phyloP scores from a whole-genome alignment of 2,888 invertebrate genomes.

The Conops quadrifasciatus region DNA sequence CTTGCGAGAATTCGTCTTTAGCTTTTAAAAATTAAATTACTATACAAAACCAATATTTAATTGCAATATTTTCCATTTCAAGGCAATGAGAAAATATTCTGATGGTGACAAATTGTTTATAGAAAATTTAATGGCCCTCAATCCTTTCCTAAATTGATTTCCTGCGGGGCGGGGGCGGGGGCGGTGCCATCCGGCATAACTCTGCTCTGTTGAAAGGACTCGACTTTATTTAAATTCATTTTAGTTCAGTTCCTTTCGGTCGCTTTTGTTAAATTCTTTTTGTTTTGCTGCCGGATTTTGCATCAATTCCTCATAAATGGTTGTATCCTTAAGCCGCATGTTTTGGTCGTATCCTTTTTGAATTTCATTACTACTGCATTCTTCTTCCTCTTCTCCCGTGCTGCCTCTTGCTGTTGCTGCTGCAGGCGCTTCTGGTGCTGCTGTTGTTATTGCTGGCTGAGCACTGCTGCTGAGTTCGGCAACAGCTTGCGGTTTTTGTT shows the following conservation, averaged over 20 bases:
- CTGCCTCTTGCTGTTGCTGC: not conserved
- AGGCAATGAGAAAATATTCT: too few relatives aligned
- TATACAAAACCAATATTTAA: too few relatives aligned
- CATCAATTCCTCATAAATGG: constrained; percentile 27
- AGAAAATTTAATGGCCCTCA: too few relatives aligned
- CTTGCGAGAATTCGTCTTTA: too few relatives aligned
- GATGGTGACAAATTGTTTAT: too few relatives aligned
- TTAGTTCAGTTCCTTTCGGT: not conserved
- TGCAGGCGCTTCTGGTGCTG: not conserved
- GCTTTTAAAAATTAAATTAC: too few relatives aligned
- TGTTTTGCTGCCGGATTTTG: constrained; percentile 16
- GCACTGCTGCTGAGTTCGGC: constrained; percentile 20
- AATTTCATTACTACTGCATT: constrained; percentile 20
- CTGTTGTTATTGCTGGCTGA: not conserved
- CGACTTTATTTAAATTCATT: not conserved
- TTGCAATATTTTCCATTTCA: too few relatives aligned
- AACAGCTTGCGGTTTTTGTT: constrained; percentile 23
- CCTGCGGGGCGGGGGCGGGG: too few relatives aligned
- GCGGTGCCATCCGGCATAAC: not conserved
- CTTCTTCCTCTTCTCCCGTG: not conserved
- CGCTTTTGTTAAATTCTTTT: not conserved
- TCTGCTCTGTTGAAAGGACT: not conserved
- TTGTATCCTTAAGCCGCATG: constrained; percentile 33
- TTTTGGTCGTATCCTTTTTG: constrained; percentile 33
- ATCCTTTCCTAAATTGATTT: too few relatives aligned